Evolutionary conservation across 2,113 vertebrate genomes (phyloP).

Genomic region (Mastomys natalensis): DNA sequence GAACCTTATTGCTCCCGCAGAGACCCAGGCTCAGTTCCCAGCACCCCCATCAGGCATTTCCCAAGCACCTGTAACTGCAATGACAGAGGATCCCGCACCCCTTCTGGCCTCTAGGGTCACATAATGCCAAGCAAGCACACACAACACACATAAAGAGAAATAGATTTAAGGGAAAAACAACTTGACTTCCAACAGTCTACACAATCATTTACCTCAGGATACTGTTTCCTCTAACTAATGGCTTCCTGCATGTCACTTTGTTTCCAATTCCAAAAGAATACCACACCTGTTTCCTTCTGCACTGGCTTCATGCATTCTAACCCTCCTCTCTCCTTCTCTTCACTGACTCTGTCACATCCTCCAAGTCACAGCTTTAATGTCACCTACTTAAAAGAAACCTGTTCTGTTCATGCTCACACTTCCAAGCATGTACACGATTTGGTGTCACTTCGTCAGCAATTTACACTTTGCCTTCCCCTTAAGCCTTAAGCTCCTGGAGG

Average conservation of each 20-base stretch:
- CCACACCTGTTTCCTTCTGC: neutral
- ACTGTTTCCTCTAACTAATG: slow-evolving; percentile 37
- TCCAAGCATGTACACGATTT: neutral
- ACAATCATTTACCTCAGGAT: neutral
- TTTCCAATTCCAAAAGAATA: neutral
- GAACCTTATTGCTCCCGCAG: neutral
- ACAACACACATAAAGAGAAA: neutral
- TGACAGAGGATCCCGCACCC: too few species aligned
- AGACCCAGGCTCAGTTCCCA: neutral
- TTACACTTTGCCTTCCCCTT: neutral
- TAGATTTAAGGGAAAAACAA: neutral
- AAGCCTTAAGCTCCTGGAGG: neutral
- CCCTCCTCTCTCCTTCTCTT: neutral
- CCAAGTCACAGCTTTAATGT: neutral
- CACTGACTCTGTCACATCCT: neutral
- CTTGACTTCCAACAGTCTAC: neutral
- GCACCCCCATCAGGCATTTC: neutral
- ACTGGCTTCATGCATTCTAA: neutral
- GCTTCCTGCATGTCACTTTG: neutral
- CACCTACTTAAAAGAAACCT: neutral
- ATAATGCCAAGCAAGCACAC: neutral
- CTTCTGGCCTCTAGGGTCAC: neutral
- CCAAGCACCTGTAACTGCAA: neutral
- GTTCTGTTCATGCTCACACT: neutral
- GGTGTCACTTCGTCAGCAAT: neutral